phyloP scores from a whole-genome alignment of 2,113 vertebrate species.

The Callaeas wilsoni region DNA sequence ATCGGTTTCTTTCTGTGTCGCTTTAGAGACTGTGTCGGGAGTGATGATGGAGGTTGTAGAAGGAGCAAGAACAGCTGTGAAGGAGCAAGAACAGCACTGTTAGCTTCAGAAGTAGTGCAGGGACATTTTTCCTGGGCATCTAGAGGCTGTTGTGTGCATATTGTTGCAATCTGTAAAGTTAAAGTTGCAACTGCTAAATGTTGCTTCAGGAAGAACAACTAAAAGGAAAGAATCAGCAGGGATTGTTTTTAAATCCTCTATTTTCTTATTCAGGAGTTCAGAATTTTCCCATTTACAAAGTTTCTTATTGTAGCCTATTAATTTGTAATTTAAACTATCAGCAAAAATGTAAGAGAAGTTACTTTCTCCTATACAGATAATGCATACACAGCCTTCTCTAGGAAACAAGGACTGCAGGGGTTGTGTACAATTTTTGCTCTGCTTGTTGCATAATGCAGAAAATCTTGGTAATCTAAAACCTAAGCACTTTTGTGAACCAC shows the following conservation, averaged over 20 bases:
- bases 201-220: background rate
- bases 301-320: background rate
- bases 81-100: background rate
- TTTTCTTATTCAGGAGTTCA: background rate
- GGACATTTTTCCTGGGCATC: background rate
- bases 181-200: background rate
- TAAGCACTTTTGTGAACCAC: background rate
- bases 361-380: background rate
- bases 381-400: background rate
- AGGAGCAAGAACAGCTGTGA: background rate
- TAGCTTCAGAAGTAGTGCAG: background rate
- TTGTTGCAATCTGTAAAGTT: background rate
- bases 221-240: background rate
- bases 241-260: background rate
- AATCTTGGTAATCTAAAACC: slow-evolving; percentile 6
- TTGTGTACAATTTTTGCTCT: background rate
- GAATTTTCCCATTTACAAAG: background rate
- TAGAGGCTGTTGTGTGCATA: background rate
- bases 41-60: background rate
- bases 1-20: rapidly evolving
- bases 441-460: slow-evolving; percentile 33
- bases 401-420: background rate
- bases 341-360: slow-evolving; percentile 19
- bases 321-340: slow-evolving; percentile 3
- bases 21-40: background rate